Conservation (phyloP, 2,113 vertebrate species). For the Aptenodytes patagonicus region DNA sequence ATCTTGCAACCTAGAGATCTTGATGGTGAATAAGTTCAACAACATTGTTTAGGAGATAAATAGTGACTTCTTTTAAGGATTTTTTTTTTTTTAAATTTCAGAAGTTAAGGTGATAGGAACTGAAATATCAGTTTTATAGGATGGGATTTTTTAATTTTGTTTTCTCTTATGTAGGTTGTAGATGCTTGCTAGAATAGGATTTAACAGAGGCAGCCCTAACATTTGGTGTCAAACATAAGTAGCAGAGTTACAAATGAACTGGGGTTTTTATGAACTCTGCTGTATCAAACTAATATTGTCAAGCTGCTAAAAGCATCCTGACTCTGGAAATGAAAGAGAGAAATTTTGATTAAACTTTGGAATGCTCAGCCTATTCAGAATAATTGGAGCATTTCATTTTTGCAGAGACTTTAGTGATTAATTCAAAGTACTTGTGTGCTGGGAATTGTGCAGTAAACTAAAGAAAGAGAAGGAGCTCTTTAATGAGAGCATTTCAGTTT, state of each 20-base stretch:
- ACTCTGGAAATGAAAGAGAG: background rate
- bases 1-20: background rate
- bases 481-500: background rate
- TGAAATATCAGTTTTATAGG: background rate
- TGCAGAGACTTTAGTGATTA: background rate
- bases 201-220: background rate
- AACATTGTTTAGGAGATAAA: accelerated
- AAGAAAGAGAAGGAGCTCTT: background rate
- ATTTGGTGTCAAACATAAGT: background rate
- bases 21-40: background rate
- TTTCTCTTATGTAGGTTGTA: background rate
- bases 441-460: background rate
- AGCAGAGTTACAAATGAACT: background rate
- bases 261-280: background rate
- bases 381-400: background rate
- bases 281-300: background rate
- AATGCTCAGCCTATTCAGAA: background rate
- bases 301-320: background rate
- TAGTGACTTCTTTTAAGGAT: background rate
- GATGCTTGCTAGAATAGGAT: background rate
- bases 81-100: background rate
- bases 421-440: background rate
- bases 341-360: background rate
- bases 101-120: background rate
- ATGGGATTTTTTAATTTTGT: accelerated